Evolutionary conservation across 2,888 invertebrate species (phyloP).

Genomic region (Eristalinus sepulchralis): DNA sequence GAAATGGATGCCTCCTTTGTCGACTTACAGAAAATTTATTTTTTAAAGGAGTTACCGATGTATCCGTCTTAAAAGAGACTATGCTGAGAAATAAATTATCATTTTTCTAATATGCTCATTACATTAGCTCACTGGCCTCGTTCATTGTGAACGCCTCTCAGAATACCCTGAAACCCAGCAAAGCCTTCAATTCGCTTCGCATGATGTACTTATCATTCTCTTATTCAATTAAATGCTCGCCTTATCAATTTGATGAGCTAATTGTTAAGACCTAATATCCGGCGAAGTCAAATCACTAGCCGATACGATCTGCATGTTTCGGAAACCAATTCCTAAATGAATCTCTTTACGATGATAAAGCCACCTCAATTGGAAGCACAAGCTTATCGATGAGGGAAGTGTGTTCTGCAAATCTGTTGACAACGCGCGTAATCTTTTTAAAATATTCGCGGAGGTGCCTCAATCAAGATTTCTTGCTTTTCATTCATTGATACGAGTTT

Average conservation of each 20-base stretch:
- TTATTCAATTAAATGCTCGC: no score
- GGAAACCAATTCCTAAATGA: not conserved
- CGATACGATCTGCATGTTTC: not conserved
- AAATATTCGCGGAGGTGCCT: not conserved
- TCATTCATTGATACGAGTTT: not conserved
- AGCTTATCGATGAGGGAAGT: not conserved
- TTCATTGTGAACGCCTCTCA: no score
- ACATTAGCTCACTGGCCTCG: no score
- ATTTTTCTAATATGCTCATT: no score
- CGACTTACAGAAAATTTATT: no score
- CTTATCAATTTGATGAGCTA: not conserved
- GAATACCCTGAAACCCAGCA: no score
- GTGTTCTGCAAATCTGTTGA: not conserved
- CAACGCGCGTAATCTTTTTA: not conserved
- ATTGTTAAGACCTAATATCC: not conserved
- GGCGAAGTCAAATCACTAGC: not conserved
- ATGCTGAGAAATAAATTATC: no score
- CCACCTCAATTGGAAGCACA: not conserved
- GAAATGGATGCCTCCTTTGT: no score
- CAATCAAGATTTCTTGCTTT: not conserved
- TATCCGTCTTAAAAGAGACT: no score
- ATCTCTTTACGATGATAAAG: not conserved
- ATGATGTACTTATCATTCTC: no score
- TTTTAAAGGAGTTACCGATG: no score
- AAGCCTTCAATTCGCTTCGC: no score